Base-by-base conservation (phyloP, 2,888 invertebrate species). In the Morpho helenor region DNA sequence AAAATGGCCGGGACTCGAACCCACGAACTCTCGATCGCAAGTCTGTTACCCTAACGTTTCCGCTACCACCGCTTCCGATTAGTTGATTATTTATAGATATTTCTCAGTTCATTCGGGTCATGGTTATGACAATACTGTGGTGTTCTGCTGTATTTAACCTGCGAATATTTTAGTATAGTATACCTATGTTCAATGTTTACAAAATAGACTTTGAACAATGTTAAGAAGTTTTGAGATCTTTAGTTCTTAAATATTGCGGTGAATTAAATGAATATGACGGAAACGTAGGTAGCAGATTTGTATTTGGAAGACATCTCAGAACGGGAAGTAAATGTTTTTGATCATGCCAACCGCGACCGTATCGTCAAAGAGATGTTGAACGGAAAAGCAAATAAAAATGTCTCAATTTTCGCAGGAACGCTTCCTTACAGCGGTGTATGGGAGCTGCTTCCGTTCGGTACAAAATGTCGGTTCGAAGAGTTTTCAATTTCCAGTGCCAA, bases 371-470 rank as follows among this genome's bases (percentile, higher is more conserved):
- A 80, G 80, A 84, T 82, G 78, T 79, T 79, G 72, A 82, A 79
- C 79, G 82, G 82, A 84, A 63, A 80, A 82, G 80, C 81, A 84
- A 85, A 85, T 84, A 86, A 82, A 87, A 86, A 85, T 80, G 81
- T 85, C 84, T 86, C 84, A 82, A 87, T 86, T 88, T 87, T 86
- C 86, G 82, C 69, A 69, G 75, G 73, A 75, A 75, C 73, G 76
- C 74, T 82, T 75, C 79, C 79, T 75, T 73, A 74, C 69, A 71
- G 74, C 75, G 73, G 74, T 74, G 75, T 47, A 41, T 42, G 41
- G 53, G 16, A 22, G 46, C 53, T 46, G 57, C 47, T 60, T 57
- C 57, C 60, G 57, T 10, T 42, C 53, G 53, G 43, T 56, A 48
- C 53, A 51, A 49, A 58, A 61, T 74, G 71, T 71, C 72, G 66